A percentile compares a stretch with the other conserved stretches of the same genome.
Conservation (phyloP, 2,113 vertebrate genomes). For the Hystrix brachyura region DNA sequence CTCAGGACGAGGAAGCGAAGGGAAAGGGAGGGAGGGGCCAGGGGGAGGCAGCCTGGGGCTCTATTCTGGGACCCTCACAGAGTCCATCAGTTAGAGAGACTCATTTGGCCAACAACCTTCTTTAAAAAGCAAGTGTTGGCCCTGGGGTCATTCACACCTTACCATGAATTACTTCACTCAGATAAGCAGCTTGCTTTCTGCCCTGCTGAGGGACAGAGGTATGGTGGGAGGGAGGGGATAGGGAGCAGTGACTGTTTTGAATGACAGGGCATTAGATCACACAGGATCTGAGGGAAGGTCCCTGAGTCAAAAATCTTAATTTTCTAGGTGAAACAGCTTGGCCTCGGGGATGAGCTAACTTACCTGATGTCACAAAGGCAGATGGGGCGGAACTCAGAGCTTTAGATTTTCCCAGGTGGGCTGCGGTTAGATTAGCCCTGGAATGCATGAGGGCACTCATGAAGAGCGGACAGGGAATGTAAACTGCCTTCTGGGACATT, state of each 20-base stretch:
- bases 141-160: not conserved
- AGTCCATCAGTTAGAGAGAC: not conserved
- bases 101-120: constrained; percentile 21
- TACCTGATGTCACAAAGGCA: not conserved
- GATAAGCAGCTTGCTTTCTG: not conserved
- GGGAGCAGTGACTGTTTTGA: not conserved
- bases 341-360: not conserved
- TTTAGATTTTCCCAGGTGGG: not conserved
- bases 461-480: not conserved
- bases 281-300: not conserved
- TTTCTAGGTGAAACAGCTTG: constrained; percentile 13
- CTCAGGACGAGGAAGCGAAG: not conserved
- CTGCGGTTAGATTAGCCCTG: not conserved
- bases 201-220: not conserved
- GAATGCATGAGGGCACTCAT: not conserved
- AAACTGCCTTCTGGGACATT: not conserved
- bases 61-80: not conserved
- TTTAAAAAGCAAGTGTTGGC: constrained; percentile 61
- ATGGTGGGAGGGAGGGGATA: too few species aligned
- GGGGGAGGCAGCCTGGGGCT: not conserved
- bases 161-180: not conserved
- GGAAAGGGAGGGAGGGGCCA: not conserved
- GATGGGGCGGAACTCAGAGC: not conserved
- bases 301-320: not conserved
- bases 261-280: not conserved